Conservation (phyloP, 1,140 invertebrate genomes). For the Agraylea sexmaculata region DNA sequence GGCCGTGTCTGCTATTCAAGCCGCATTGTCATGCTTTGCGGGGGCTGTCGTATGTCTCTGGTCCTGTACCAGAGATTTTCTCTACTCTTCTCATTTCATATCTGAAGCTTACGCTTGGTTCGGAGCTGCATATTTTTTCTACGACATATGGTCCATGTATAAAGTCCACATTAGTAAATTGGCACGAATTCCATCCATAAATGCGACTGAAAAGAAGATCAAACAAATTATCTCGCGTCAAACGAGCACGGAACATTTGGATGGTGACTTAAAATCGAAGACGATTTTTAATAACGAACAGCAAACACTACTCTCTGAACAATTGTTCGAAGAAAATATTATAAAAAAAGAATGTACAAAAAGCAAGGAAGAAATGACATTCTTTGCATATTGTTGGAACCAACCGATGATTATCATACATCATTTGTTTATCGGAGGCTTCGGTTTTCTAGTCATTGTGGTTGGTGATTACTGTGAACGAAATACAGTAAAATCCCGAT, state of each 20-base stretch:
- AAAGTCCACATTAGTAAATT: conserved; percentile 41
- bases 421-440: conserved; percentile 59
- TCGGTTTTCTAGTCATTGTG: conserved; percentile 55
- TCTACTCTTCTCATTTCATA: conserved; percentile 52
- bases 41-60: conserved; percentile 49
- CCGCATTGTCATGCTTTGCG: conserved; percentile 48
- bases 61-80: conserved; percentile 50
- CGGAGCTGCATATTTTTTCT: conserved; percentile 63
- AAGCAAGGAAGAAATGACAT: conserved; percentile 23
- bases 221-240: conserved; percentile 9
- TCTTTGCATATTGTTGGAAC: conserved; percentile 43
- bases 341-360: background rate
- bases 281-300: no score
- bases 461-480: conserved; percentile 37
- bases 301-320: no score
- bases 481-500: background rate
- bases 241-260: conserved; percentile 5
- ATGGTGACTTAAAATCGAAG: no score
- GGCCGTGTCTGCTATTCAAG: conserved; percentile 54
- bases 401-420: conserved; percentile 59
- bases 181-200: conserved; percentile 19
- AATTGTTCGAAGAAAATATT: no score
- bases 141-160: conserved; percentile 64
- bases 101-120: conserved; percentile 65
- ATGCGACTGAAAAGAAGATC: conserved; percentile 12